These are phyloP conservation scores for Trachymyrmex cornetzi DNA, from an alignment of 1,140 invertebrate genomes.

Conservation along the genomic window DNA sequence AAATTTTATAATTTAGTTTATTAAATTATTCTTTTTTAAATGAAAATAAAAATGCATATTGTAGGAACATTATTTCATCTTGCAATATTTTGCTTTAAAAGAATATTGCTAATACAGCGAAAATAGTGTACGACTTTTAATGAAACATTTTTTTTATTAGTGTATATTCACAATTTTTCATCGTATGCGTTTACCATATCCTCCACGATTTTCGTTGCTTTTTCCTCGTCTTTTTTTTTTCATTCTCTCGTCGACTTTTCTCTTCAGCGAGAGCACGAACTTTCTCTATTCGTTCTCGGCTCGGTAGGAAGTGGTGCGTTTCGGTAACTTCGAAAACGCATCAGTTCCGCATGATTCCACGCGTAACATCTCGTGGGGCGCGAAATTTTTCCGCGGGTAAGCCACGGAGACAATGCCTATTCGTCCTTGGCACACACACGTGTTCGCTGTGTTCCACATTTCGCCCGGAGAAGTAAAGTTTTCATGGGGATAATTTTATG, in stretches of 20 bases:
- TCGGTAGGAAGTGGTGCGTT: slow-evolving; percentile 68
- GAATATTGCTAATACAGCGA: background rate
- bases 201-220: background rate
- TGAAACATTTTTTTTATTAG: background rate
- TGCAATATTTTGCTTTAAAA: background rate
- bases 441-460: background rate
- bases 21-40: slow-evolving; percentile 2
- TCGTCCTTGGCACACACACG: background rate
- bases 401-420: slow-evolving; percentile 21
- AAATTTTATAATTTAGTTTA: slow-evolving; percentile 14
- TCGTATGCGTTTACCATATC: background rate
- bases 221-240: slow-evolving; percentile 18
- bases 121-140: background rate
- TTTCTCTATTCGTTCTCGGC: slow-evolving; percentile 72
- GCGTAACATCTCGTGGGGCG: slow-evolving; percentile 31
- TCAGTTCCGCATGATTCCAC: slow-evolving; percentile 68
- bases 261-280: slow-evolving; percentile 36
- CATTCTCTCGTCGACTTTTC: slow-evolving; percentile 11
- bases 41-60: background rate
- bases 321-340: slow-evolving; percentile 73
- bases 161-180: background rate
- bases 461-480: slow-evolving; percentile 10
- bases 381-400: slow-evolving; percentile 21
- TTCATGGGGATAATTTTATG: slow-evolving; percentile 56
- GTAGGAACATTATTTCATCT: background rate